Evolutionary conservation across 37 sponge, comb jelly and placozoan genomes (phyloP).

Genomic region (Spongilla lacustris): DNA sequence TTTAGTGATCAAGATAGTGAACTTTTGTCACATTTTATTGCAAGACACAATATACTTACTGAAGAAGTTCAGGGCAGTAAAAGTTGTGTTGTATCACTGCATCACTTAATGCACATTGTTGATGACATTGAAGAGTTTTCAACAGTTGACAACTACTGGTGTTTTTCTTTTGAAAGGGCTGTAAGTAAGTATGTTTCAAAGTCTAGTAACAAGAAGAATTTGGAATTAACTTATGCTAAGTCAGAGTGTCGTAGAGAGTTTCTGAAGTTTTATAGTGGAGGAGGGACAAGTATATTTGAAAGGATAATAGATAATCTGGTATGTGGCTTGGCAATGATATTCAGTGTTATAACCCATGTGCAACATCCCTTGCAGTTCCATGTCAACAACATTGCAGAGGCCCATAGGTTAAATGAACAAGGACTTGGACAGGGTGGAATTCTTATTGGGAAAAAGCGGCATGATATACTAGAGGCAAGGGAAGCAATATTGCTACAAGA

Average conservation of each 20-base stretch:
- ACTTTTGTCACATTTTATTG: constrained; percentile 2
- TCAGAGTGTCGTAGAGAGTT: constrained; percentile 9
- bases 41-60: constrained; percentile 9
- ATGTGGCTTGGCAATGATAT: too few species aligned
- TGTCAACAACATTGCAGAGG: too few species aligned
- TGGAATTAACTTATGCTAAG: constrained; percentile 23
- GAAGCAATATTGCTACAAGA: too few species aligned
- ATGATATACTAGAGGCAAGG: too few species aligned
- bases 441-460: too few species aligned
- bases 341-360: too few species aligned
- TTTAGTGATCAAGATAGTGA: neutral
- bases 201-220: constrained; percentile 17
- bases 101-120: constrained; percentile 17
- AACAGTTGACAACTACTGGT: too few species aligned
- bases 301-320: too few species aligned
- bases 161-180: constrained; percentile 20
- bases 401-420: too few species aligned
- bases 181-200: constrained; percentile 12
- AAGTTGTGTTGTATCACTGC: constrained; percentile 18
- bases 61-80: constrained; percentile 8
- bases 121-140: constrained; percentile 24
- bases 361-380: too few species aligned
- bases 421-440: too few species aligned
- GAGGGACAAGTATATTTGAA: too few species aligned
- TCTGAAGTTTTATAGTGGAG: constrained; percentile 2